These are phyloP conservation scores for Trichogramma dendrolimi DNA, from an alignment of 2,888 invertebrate species.

Conservation along the genomic window DNA sequence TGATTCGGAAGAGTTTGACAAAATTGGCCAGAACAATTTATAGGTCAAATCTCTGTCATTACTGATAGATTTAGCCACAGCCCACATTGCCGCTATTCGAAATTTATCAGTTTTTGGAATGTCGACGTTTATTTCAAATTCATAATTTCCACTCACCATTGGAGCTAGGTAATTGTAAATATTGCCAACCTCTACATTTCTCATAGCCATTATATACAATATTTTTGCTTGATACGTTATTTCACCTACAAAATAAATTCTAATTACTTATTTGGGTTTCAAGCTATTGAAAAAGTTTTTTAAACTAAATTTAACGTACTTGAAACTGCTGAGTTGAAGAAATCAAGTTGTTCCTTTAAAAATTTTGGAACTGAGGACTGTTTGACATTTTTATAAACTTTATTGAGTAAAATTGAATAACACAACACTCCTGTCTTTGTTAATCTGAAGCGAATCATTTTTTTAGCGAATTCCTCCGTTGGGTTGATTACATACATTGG, in stretches of 20 bases:
- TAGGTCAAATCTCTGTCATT: slow-evolving; percentile 37
- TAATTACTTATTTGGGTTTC: slow-evolving; percentile 36
- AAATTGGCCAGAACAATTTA: slow-evolving; percentile 53
- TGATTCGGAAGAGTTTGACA: slow-evolving; percentile 49
- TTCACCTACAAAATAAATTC: slow-evolving; percentile 31
- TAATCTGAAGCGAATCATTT: slow-evolving; percentile 47
- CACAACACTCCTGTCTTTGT: slow-evolving; percentile 50
- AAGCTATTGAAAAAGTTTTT: slow-evolving; percentile 33
- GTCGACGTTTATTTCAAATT: slow-evolving; percentile 28
- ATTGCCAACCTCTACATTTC: slow-evolving; percentile 51
- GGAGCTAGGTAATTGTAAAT: slow-evolving; percentile 50
- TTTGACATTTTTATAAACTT: slow-evolving; percentile 35
- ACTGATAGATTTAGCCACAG: slow-evolving; percentile 41
- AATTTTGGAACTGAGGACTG: slow-evolving; percentile 16
- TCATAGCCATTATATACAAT: slow-evolving; percentile 52
- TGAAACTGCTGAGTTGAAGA: slow-evolving; percentile 33
- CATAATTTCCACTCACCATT: slow-evolving; percentile 46
- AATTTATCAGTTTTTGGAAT: slow-evolving; percentile 42
- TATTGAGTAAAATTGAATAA: slow-evolving; percentile 52
- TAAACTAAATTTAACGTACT: too few relatives aligned
- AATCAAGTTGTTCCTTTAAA: slow-evolving; percentile 40
- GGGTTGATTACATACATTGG: slow-evolving; percentile 51
- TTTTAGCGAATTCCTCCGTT: slow-evolving; percentile 46
- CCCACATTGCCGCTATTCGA: slow-evolving; percentile 51
- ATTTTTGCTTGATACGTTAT: slow-evolving; percentile 46